phyloP scores from a whole-genome alignment of 2,113 vertebrate genomes.

The Megaceryle maxima region DNA sequence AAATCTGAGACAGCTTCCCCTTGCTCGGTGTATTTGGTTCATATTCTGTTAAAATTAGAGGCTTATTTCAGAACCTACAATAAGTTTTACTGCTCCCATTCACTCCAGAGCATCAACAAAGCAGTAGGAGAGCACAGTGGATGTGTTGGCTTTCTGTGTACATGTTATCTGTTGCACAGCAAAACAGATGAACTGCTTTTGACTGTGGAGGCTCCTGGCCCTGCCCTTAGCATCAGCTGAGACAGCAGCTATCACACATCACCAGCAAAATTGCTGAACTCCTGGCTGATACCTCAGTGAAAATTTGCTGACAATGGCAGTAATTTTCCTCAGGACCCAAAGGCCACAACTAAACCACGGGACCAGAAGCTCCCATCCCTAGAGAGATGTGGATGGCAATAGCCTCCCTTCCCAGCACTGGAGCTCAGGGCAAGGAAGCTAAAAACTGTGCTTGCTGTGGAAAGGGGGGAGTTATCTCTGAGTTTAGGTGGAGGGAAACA shows the following conservation, averaged over 20 bases:
- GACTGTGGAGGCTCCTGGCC: background rate
- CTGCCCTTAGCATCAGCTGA: background rate
- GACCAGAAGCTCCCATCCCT: background rate
- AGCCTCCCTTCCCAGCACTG: background rate
- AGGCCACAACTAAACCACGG: background rate
- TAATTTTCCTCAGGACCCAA: background rate
- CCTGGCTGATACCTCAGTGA: background rate
- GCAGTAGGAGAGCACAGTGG: background rate
- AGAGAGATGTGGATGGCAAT: background rate
- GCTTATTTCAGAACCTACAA: background rate
- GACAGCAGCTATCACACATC: background rate
- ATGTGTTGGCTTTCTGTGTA: background rate
- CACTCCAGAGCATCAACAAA: background rate
- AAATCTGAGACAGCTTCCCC: background rate
- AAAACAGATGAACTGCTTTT: background rate
- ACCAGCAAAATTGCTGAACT: background rate
- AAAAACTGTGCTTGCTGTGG: background rate
- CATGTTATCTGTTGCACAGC: rapidly evolving
- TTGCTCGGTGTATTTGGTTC: background rate
- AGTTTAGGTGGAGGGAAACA: background rate
- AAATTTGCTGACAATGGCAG: background rate
- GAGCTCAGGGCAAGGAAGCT: background rate
- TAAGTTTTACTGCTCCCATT: background rate
- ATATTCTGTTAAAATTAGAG: background rate
- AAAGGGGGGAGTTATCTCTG: background rate